Base-by-base conservation (phyloP, 2,888 invertebrate genomes). In the Eumerus sabulonum region DNA sequence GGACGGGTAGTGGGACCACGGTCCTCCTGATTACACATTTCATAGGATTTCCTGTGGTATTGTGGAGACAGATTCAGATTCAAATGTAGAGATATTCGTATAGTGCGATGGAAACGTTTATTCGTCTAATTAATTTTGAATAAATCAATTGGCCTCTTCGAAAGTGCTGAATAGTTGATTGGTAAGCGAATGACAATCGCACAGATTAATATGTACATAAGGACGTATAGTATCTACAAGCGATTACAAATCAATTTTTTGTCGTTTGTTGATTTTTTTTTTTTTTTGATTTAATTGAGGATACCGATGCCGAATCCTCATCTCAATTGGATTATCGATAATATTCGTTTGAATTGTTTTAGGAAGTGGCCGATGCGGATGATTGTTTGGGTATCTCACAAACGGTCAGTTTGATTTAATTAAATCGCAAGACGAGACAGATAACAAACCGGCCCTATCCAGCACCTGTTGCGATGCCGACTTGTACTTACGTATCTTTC, bases 51-150 rank as follows among this genome's bases (percentile, higher is more conserved):
- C 18, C 64, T 7, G 13, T n/a, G 13, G 40, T 45, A 27, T 4
- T 27, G 7, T 27, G 27, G 27, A 2, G 27, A 4, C 27, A 2
- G 27, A 27, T 27, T 7, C 27, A 27, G 27, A 27, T 27, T 4
- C 7, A 27, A 7, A 27, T 27, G 7, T 7, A 27, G 27, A 27
- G 27, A 27, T 27, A 27, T 7, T n/a, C n/a, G n/a, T n/a, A n/a
- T n/a, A 2, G 27, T 27, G 27, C 7, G 27, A 4, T 27, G 3
- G 27, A 7, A 27, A 27, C 27, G 63, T 53, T 38, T 13, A 76
- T 70, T 70, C 59, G 53, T 70, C 57, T 76, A 76, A 64, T 76
- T 70, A 70, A 76, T 71, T 76, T 68, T 54, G 57, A 64, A 76
- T 76, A 59, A 70, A 70, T 76, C 57, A 70, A 70, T 76, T 53